Conservation (phyloP, 2,113 vertebrate genomes). For the Amphiprion ocellaris region DNA sequence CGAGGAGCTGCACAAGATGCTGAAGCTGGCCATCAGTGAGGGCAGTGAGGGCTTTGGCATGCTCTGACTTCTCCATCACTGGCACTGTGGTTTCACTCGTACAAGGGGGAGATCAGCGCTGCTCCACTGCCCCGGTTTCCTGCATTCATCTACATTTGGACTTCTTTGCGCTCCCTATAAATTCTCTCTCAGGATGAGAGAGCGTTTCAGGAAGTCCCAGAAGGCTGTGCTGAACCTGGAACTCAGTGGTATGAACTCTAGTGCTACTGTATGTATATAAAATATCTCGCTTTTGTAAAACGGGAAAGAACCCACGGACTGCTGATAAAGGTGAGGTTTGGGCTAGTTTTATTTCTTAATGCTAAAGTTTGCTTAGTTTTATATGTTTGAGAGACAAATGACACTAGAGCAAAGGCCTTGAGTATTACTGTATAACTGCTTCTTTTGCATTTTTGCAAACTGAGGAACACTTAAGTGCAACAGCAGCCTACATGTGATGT, state of each 20-base stretch:
- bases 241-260: conserved; percentile 36
- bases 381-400: conserved; percentile 57
- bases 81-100: conserved; percentile 29
- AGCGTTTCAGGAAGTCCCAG: conserved; percentile 25
- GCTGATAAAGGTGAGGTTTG: conserved; percentile 36
- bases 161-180: conserved; percentile 23
- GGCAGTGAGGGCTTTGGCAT: conserved; percentile 99
- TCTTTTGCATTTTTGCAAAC: conserved; percentile 69
- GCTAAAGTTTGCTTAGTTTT: conserved; percentile 72
- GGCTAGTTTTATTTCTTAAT: conserved; percentile 66
- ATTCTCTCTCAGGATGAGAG: conserved; percentile 50
- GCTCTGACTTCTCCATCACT: conserved; percentile 86
- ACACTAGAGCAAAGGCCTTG: conserved; percentile 59
- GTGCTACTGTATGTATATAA: conserved; percentile 65
- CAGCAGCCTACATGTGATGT: conserved; percentile 69
- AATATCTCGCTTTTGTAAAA: conserved; percentile 55
- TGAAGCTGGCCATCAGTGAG: conserved; percentile 99
- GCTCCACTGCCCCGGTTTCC: conserved; percentile 10
- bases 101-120: conserved; percentile 18
- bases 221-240: conserved; percentile 43
- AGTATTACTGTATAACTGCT: conserved; percentile 62
- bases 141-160: conserved; percentile 28
- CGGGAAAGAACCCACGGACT: conserved; percentile 18
- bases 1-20: conserved; percentile 98
- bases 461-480: conserved; percentile 75